phyloP scores from a whole-genome alignment of 2,797 vertebrate species.

The Gobionotothen gibberifrons region DNA sequence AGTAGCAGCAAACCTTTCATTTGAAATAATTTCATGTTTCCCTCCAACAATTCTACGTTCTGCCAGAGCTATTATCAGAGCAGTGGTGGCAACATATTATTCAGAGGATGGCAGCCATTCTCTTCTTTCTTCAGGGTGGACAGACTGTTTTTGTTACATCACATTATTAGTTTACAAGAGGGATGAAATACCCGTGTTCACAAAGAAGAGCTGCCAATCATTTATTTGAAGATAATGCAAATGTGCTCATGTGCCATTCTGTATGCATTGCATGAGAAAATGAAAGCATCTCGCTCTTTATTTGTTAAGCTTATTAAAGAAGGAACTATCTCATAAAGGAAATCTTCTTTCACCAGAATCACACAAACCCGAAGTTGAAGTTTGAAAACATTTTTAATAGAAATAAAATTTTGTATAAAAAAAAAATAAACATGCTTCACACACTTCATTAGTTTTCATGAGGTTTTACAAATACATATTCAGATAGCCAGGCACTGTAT shows the following conservation, averaged over 20 bases:
- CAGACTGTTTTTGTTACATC: conserved; percentile 44
- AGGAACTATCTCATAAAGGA: background rate
- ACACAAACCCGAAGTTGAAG: conserved; percentile 50
- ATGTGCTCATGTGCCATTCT: background rate
- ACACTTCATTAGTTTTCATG: conserved; percentile 88
- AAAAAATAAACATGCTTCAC: conserved; percentile 95
- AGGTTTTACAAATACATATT: conserved; percentile 90
- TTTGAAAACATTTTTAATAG: conserved; percentile 98
- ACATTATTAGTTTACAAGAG: conserved; percentile 40
- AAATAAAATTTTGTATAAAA: conserved; percentile 96
- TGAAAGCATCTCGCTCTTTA: background rate
- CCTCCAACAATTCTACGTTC: conserved; percentile 42
- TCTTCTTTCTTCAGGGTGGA: conserved; percentile 43
- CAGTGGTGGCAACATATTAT: conserved; percentile 56
- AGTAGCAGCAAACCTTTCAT: conserved; percentile 67
- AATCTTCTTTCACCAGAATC: background rate
- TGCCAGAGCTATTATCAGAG: conserved; percentile 62
- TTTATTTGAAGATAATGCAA: background rate
- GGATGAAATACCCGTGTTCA: conserved; percentile 15
- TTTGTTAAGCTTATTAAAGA: background rate
- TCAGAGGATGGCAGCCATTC: conserved; percentile 56
- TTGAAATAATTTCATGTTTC: conserved; percentile 76
- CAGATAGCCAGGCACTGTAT: conserved; percentile 97
- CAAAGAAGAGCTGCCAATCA: conserved; percentile 36
- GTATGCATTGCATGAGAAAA: background rate